phyloP scores from a whole-genome alignment of 2,113 vertebrate species.

The Dicentrarchus labrax region DNA sequence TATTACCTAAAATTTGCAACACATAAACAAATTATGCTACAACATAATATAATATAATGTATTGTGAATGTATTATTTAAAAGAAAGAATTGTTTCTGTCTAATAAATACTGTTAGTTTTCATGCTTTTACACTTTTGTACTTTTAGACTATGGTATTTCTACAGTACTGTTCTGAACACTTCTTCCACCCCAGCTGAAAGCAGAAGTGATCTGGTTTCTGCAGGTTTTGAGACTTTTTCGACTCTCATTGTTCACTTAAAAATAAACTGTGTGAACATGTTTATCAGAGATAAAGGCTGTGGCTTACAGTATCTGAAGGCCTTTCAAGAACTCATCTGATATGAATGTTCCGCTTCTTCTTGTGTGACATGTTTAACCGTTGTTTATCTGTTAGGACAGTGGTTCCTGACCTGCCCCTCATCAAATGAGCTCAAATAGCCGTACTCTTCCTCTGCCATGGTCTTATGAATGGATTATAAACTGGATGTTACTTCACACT shows the following conservation, averaged over 20 bases:
- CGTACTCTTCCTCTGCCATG: neutral
- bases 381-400: neutral
- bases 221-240: conserved; percentile 3
- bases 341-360: neutral
- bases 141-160: too few relatives aligned
- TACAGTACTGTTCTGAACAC: too few relatives aligned
- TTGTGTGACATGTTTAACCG: neutral
- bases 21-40: too few relatives aligned
- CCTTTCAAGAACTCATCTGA: neutral
- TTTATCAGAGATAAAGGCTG: conserved; percentile 26
- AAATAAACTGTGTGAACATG: neutral
- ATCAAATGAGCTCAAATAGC: neutral
- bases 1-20: too few relatives aligned
- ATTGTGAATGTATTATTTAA: too few relatives aligned
- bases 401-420: neutral
- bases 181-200: conserved; percentile 3
- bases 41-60: too few relatives aligned
- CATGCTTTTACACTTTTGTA: too few relatives aligned
- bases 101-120: neutral
- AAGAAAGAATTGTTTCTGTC: neutral
- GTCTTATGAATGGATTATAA: neutral
- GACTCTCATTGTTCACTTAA: neutral
- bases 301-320: neutral
- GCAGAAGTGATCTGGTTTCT: conserved; percentile 48
- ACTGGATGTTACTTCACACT: neutral